These are phyloP conservation scores for Pitangus sulphuratus DNA, from an alignment of 2,797 vertebrate genomes.

Conservation along the genomic window DNA sequence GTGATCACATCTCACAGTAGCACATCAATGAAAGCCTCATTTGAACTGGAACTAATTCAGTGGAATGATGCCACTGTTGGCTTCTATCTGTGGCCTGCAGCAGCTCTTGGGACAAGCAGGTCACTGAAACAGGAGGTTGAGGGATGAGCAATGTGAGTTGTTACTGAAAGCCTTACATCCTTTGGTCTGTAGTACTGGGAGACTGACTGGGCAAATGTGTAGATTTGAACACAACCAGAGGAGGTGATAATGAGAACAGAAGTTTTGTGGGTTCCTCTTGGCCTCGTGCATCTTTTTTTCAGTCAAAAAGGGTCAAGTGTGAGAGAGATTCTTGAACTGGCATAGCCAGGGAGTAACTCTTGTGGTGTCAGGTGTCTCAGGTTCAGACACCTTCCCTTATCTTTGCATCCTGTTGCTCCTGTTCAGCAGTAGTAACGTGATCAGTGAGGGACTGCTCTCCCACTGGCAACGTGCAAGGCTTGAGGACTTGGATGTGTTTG, in stretches of 20 bases:
- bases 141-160: background rate
- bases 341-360: background rate
- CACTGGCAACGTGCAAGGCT: fast-evolving
- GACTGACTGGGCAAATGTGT: background rate
- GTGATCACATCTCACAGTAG: background rate
- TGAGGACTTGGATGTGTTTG: background rate
- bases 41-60: background rate
- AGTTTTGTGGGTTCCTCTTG: background rate
- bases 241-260: background rate
- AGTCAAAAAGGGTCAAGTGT: background rate
- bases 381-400: background rate
- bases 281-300: background rate
- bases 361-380: background rate
- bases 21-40: background rate
- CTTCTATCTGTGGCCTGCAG: background rate
- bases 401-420: background rate
- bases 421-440: background rate
- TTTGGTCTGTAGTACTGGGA: background rate
- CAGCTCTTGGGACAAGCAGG: background rate
- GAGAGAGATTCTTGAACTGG: background rate
- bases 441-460: background rate
- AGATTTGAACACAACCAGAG: background rate
- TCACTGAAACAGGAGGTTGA: background rate
- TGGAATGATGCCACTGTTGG: background rate
- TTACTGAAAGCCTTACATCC: background rate